Percentiles rank a stretch among this genome's conserved stretches.
phyloP scores from a whole-genome alignment of 2,888 invertebrate genomes.

The Drosophila anomelani region DNA sequence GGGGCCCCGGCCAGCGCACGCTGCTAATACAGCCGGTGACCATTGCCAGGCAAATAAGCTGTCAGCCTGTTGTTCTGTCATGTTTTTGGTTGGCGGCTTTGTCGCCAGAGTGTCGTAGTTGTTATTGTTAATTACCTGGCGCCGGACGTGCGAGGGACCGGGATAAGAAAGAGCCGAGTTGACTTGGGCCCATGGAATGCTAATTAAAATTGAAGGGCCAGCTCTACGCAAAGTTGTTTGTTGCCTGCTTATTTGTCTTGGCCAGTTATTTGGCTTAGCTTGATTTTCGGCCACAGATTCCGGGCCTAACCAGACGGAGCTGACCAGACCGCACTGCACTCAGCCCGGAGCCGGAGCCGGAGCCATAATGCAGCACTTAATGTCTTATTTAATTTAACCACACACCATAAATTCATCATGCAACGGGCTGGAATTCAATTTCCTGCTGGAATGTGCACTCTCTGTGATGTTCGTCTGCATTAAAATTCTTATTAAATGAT shows the following conservation, averaged over 20 bases:
- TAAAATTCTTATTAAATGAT: conserved; percentile 58
- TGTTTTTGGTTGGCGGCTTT: conserved; percentile 45
- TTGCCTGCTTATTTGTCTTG: conserved; percentile 30
- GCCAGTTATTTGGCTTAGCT: conserved; percentile 39
- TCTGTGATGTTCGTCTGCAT: conserved; percentile 34
- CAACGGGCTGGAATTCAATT: conserved; percentile 51
- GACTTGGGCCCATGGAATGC: conserved; percentile 27
- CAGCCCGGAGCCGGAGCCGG: conserved; percentile 14
- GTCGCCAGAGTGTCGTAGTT: conserved; percentile 54
- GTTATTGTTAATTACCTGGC: conserved; percentile 58
- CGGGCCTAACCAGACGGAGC: conserved; percentile 20
- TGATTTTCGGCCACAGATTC: conserved; percentile 32
- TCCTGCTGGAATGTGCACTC: conserved; percentile 38
- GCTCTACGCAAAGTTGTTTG: neutral
- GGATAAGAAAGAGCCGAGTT: conserved; percentile 15
- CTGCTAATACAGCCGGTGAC: conserved; percentile 48
- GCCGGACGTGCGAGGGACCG: conserved; percentile 33
- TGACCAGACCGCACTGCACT: conserved; percentile 32
- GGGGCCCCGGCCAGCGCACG: conserved; percentile 8
- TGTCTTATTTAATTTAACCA: conserved; percentile 49
- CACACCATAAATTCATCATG: conserved; percentile 48
- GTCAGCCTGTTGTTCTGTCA: conserved; percentile 41
- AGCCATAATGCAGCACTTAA: conserved; percentile 43
- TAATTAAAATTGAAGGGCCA: conserved; percentile 42
- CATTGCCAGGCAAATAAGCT: conserved; percentile 55